Base-by-base conservation (phyloP, 2,888 invertebrate species). In the Leucozona laternaria region DNA sequence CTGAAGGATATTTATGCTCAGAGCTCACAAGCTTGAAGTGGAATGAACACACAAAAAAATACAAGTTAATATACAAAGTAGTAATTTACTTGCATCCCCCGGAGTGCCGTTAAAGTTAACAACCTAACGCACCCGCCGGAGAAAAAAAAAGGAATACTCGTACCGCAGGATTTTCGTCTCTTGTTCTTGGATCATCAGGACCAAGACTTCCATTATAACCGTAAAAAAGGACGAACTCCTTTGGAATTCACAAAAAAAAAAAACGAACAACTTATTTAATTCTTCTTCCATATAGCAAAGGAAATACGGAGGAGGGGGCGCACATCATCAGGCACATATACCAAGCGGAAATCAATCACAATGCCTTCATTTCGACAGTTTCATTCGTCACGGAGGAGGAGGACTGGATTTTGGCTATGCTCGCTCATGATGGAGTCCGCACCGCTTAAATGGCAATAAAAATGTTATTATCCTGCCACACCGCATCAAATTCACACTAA, bases 81-180 rank as follows among this genome's bases (percentile, higher is more conserved):
- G 88, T 88, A 88, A 88, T 88, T 88, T 88, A 85, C 88, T 88
- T 85, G 88, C 88, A 55, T 88, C 82, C 88, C 88, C 88, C 64
- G 71, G 88, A 83, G 88, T 84, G 88, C 88, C 88, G 85, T 88
- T 88, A 88, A 88, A 88, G 79, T 88, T 88, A 88, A 88, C 88
- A 88, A 85, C 81, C 77, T 73, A 79, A 79, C 73, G 72, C 76
- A 76, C 62, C 45, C 62, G 50, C 48, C 50, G 13, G n/a, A 31
- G 13, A 34, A 31, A 50, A 64, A 40, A 28, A 43, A 43, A 45
- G 17, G 31, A 13, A 60, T 48, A 6, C 25, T 8, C 34, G 34
- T 34, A 17, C 28, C 5, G 13, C n/a, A 28, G 34, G 34, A 62
- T 55, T 64, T 57, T 20, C 62, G 17, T 50, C 58, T 57, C 11